Conservation (phyloP, 2,888 invertebrate genomes). For the Lasioglossum morio region DNA sequence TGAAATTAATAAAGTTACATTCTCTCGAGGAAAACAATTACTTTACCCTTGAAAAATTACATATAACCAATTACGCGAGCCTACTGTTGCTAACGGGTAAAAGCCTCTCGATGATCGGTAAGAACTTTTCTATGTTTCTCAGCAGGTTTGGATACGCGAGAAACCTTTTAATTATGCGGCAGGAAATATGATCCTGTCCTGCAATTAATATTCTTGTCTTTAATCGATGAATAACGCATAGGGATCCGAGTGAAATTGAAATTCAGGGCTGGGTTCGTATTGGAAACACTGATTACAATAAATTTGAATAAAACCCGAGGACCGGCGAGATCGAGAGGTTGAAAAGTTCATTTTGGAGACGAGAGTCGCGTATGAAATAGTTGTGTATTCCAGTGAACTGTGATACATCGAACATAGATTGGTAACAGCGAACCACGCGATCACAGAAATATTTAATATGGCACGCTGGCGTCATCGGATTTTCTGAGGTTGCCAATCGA, state of each 20-base stretch:
- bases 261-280: not conserved
- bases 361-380: not conserved
- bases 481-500: not conserved
- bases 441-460: not conserved
- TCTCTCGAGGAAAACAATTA: not conserved
- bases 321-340: not conserved
- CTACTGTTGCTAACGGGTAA: not conserved
- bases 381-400: not conserved
- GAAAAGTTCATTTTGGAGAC: not conserved
- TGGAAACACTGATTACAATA: conserved; percentile 1
- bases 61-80: not conserved
- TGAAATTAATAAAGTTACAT: conserved; percentile 20
- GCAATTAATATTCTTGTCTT: not conserved
- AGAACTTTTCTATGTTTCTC: not conserved
- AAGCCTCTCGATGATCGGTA: not conserved
- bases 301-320: not conserved
- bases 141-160: not conserved
- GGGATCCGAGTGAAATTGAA: not conserved
- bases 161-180: not conserved
- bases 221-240: not conserved
- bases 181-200: not conserved
- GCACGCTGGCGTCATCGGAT: not conserved
- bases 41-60: not conserved
- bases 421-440: not conserved
- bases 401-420: not conserved